These are phyloP conservation scores for Paracanthobrama guichenoti DNA, from an alignment of 2,113 vertebrate species.

Conservation along the genomic window DNA sequence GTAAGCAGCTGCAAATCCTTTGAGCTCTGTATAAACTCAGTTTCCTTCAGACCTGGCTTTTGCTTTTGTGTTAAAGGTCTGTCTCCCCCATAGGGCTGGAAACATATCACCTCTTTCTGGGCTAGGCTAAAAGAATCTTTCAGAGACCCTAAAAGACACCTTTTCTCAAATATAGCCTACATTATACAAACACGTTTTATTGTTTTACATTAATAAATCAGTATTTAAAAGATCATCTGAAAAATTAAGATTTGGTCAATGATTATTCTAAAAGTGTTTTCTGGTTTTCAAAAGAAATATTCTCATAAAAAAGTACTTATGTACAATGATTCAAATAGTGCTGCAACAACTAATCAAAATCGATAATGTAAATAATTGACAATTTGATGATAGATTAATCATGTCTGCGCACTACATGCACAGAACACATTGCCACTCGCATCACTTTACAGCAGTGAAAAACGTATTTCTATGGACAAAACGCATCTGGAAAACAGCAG, in stretches of 20 bases:
- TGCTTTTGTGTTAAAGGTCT: slow-evolving; percentile 43
- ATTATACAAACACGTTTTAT: neutral
- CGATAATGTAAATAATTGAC: neutral
- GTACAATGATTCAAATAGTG: neutral
- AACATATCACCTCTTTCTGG: neutral
- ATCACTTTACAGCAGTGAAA: neutral
- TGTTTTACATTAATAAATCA: too few relatives aligned
- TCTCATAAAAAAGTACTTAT: neutral
- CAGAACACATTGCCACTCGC: neutral
- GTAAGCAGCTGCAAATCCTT: neutral
- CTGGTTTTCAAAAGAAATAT: neutral
- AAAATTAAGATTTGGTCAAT: neutral
- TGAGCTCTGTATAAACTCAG: slow-evolving; percentile 20
- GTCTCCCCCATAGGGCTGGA: slow-evolving; percentile 23
- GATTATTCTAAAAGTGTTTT: neutral
- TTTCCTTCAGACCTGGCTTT: neutral
- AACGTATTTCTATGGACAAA: neutral
- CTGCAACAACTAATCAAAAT: neutral
- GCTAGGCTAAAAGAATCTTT: neutral
- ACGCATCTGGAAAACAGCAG: neutral
- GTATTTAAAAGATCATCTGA: neutral
- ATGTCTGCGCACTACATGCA: neutral
- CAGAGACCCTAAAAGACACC: neutral
- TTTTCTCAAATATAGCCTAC: neutral
- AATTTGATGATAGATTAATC: neutral